These are phyloP conservation scores for Drosophila tristis DNA, from an alignment of 1,140 invertebrate species.

Conservation along the genomic window DNA sequence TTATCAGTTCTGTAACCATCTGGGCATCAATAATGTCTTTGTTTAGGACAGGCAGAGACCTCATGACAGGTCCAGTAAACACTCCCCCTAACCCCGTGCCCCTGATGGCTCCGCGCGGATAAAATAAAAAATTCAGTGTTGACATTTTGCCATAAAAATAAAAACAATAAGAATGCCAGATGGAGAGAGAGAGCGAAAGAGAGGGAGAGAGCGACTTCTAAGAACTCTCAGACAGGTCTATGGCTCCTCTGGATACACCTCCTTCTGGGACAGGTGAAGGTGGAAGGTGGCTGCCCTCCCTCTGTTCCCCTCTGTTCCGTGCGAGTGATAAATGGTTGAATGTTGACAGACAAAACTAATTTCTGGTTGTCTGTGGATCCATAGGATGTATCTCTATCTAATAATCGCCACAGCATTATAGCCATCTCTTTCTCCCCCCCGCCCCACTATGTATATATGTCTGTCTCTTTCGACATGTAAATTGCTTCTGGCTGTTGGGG, in stretches of 20 bases:
- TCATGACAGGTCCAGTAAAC: slow-evolving; percentile 54
- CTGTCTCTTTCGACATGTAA: slow-evolving; percentile 55
- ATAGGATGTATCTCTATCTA: slow-evolving; percentile 47
- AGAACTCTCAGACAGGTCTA: slow-evolving; percentile 36
- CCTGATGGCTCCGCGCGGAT: slow-evolving; percentile 8
- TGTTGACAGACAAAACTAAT: slow-evolving; percentile 78
- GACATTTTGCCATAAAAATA: slow-evolving; percentile 78
- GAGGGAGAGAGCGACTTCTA: slow-evolving; percentile 14
- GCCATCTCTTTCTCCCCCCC: background rate
- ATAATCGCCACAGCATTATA: slow-evolving; percentile 27
- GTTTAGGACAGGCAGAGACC: slow-evolving; percentile 56
- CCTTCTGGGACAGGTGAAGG: background rate
- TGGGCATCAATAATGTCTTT: slow-evolving; percentile 81
- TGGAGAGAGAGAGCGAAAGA: background rate
- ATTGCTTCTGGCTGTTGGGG: slow-evolving; percentile 41
- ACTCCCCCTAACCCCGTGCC: slow-evolving; percentile 4
- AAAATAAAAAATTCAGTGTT: slow-evolving; percentile 71
- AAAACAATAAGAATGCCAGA: slow-evolving; percentile 39
- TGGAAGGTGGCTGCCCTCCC: background rate
- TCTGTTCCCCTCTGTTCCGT: slow-evolving; percentile 9
- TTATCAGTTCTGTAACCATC: slow-evolving; percentile 69
- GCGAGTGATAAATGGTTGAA: slow-evolving; percentile 26
- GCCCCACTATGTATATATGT: background rate
- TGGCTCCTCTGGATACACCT: background rate
- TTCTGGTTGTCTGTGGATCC: slow-evolving; percentile 39